These are phyloP conservation scores for Ailurus styani DNA, from an alignment of 2,113 vertebrate genomes.

Conservation along the genomic window DNA sequence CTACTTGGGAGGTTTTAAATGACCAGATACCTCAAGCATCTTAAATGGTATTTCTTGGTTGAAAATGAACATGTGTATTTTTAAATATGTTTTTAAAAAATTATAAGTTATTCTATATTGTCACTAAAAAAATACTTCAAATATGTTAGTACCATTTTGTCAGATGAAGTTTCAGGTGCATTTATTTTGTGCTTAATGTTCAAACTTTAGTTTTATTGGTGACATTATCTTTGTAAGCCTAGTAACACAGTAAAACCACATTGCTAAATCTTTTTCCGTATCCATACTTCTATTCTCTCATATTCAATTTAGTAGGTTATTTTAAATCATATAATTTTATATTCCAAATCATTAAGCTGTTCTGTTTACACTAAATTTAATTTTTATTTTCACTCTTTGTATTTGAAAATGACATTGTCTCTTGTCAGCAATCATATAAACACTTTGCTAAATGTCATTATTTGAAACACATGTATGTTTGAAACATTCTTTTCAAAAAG, in stretches of 20 bases:
- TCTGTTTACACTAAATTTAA: neutral
- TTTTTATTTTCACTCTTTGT: neutral
- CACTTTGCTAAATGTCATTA: neutral
- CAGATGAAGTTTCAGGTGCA: neutral
- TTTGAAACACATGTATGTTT: neutral
- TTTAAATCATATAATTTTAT: neutral
- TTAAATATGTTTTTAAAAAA: neutral
- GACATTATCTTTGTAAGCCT: neutral
- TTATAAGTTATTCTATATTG: neutral
- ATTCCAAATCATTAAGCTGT: neutral
- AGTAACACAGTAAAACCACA: neutral
- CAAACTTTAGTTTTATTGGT: neutral
- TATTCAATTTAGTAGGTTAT: neutral
- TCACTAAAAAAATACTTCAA: neutral
- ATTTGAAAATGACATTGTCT: neutral
- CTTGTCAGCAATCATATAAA: neutral
- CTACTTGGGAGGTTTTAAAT: neutral
- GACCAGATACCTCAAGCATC: neutral
- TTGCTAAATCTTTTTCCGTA: neutral
- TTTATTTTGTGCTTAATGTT: neutral
- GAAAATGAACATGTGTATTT: neutral
- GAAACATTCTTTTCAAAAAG: neutral
- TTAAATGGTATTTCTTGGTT: slow-evolving; percentile 27
- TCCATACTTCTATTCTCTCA: neutral
- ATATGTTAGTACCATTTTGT: neutral